A percentile compares a stretch with the other conserved stretches of the same genome.
Conservation (phyloP, 2,113 vertebrate genomes). For the Labrus mixtus region DNA sequence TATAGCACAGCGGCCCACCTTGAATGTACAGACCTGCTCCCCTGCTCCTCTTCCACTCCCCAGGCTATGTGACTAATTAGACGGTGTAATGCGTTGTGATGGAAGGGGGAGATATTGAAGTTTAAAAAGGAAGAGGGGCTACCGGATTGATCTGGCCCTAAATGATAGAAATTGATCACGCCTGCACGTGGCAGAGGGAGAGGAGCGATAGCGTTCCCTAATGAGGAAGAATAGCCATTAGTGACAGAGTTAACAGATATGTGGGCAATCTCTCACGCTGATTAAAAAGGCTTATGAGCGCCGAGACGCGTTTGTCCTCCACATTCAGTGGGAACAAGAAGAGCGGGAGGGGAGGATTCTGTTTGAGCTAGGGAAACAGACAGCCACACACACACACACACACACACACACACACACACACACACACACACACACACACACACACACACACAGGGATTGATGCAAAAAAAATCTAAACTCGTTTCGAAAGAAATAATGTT, state of each 20-base stretch:
- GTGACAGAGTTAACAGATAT: conserved; percentile 70
- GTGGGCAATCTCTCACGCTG: conserved; percentile 74
- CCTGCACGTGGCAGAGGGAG: conserved; percentile 45
- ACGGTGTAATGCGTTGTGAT: conserved; percentile 58
- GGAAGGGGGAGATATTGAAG: conserved; percentile 58
- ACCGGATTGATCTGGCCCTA: conserved; percentile 70
- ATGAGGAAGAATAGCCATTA: conserved; percentile 78
- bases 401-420: no score
- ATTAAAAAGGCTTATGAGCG: conserved; percentile 76
- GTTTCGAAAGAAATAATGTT: no score
- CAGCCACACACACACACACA: no score
- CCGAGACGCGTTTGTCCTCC: conserved; percentile 59
- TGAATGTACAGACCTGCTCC: conserved; percentile 37
- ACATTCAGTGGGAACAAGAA: conserved; percentile 28
- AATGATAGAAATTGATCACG: conserved; percentile 77
- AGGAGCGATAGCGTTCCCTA: conserved; percentile 61
- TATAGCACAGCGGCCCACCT: conserved; percentile 41
- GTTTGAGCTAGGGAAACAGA: no score
- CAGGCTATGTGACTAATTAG: conserved; percentile 65
- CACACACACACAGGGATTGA: no score
- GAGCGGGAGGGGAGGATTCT: conserved; percentile 16
- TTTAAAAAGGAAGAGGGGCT: conserved; percentile 50
- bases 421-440: no score
- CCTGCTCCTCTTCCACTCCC: conserved; percentile 36
- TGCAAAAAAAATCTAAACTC: no score